Base-by-base conservation (phyloP, 2,888 invertebrate species). In the Xestia sexstrigata region DNA sequence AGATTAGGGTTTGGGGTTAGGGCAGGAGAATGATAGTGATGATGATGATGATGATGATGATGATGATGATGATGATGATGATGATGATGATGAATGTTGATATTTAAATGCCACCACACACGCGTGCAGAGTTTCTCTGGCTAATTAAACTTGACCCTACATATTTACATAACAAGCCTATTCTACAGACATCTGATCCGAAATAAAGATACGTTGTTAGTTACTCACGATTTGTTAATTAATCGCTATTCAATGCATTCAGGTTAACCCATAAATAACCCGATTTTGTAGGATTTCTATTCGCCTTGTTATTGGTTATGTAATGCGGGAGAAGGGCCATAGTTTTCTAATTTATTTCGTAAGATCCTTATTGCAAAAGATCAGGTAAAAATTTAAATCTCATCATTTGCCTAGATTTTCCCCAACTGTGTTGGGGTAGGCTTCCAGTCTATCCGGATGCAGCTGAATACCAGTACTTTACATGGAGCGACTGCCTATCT, bases 191-290 rank as follows among this genome's bases (percentile, higher is more conserved):
- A 42, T 42, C 13, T 26, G 39, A 69, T 76, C 26, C 30, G 15
- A 77, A 47, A 39, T 35, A 47, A 66, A 73, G 63, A 80, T 84
- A 81, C 58, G 15, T 70, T 52, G 2, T 45, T 26, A 47, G 60
- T 52, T 80, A 20, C 73, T 9, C 45, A 77, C 60, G 52, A 81
- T 81, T 52, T 62, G n/a, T 76, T 66, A 83, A 83, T 86, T 74
- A 86, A 83, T 86, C 6, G 63, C 0, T 73, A 26, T 72, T 78
- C 2, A 0, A 83, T 86, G 79, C 58, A 83, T 78, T 71, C 45
- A 20, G 78, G 74, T 39, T 35, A 66, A 1, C 20, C 45, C 35
- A 78, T 82, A 62, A 74, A 73, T 68, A 39, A 15, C 17, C 9
- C 6, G 39, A 23, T 30, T 26, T 66, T 52, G 4, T 66, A 26